phyloP scores from a whole-genome alignment of 2,113 vertebrate species.

The Rhombomys opimus region DNA sequence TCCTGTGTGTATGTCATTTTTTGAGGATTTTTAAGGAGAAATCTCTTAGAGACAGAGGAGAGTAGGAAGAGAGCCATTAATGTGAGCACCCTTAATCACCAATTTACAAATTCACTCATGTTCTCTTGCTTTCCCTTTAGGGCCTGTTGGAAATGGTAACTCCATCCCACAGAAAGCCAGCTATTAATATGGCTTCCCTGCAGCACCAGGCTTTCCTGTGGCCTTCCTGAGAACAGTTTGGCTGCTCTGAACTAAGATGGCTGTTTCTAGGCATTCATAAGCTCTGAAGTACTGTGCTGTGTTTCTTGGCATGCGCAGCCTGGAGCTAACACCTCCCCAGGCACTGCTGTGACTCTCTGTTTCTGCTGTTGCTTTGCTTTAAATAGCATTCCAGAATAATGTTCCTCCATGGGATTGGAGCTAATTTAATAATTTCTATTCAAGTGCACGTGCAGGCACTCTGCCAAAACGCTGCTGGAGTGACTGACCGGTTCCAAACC shows the following conservation, averaged over 20 bases:
- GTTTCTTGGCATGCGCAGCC: no score
- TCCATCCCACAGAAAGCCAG: background rate
- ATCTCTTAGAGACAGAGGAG: background rate
- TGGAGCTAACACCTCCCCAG: background rate
- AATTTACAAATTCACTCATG: fast-evolving
- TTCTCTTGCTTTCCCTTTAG: background rate
- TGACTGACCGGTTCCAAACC: fast-evolving
- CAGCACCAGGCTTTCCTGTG: fast-evolving
- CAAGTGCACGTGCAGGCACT: fast-evolving
- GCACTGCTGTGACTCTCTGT: no score
- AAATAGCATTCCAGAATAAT: background rate
- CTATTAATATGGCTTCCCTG: no score
- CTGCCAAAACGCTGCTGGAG: background rate
- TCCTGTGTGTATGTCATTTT: background rate
- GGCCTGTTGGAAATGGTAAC: background rate
- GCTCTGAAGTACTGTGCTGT: background rate
- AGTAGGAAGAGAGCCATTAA: background rate
- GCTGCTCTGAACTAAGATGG: no score
- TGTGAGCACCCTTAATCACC: background rate
- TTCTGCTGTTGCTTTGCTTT: fast-evolving
- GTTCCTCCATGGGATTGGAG: background rate
- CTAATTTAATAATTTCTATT: background rate
- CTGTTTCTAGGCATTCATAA: background rate
- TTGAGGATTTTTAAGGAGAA: background rate
- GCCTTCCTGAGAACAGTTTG: background rate